Evolutionary conservation across 1,140 invertebrate genomes (phyloP).

Genomic region (Sycophaga agraensis): DNA sequence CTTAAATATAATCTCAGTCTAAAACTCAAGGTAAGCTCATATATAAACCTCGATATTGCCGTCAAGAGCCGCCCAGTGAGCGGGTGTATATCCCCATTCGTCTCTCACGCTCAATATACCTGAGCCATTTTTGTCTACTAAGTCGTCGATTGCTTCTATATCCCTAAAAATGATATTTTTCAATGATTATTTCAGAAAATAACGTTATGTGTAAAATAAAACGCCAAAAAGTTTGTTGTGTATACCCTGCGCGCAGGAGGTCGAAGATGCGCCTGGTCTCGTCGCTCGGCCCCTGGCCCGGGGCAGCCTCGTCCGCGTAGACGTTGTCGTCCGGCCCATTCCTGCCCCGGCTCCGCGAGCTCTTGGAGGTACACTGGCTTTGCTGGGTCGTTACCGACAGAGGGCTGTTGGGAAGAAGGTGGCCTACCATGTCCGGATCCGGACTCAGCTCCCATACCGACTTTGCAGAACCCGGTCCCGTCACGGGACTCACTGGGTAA

Average conservation of each 20-base stretch:
- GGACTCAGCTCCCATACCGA: conserved; percentile 77
- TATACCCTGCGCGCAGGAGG: conserved; percentile 50
- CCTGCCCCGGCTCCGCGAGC: conserved; percentile 33
- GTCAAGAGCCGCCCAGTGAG: conserved; percentile 88
- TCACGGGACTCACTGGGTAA: conserved; percentile 56
- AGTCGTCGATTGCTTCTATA: conserved; percentile 72
- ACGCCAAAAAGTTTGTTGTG: too few relatives aligned
- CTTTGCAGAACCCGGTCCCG: conserved; percentile 80
- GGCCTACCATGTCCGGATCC: conserved; percentile 58
- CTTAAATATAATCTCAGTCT: too few relatives aligned
- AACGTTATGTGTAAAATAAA: too few relatives aligned
- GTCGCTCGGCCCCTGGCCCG: conserved; percentile 45
- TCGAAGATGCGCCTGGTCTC: conserved; percentile 52
- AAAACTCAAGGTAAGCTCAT: too few relatives aligned
- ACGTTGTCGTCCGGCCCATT: conserved; percentile 49
- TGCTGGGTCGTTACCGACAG: conserved; percentile 64
- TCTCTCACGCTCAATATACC: conserved; percentile 75
- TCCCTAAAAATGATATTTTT: conserved; percentile 57
- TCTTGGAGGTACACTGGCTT: conserved; percentile 40
- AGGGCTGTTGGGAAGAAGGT: conserved; percentile 62
- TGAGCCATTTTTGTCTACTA: conserved; percentile 73
- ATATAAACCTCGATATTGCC: conserved; percentile 71
- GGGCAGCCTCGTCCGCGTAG: conserved; percentile 48
- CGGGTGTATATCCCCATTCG: conserved; percentile 88
- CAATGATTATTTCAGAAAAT: not conserved